Percentiles rank a stretch among this genome's conserved stretches.
Conservation (phyloP, 2,888 invertebrate species). For the Laspeyria flexula region DNA sequence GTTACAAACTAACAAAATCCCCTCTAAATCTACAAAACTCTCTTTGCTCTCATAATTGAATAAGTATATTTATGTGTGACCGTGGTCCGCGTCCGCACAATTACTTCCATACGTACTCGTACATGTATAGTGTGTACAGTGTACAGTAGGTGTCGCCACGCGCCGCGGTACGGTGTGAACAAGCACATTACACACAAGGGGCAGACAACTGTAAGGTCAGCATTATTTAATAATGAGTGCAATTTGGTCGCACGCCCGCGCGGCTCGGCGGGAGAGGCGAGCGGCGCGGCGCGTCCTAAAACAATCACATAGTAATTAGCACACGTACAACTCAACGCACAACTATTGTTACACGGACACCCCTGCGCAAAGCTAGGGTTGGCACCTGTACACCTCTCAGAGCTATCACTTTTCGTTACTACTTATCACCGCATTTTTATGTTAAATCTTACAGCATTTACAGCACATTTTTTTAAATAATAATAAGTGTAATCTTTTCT, state of each 20-base stretch:
- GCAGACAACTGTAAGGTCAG: constrained; percentile 32
- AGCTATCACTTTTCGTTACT: too few species aligned
- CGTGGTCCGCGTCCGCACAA: neutral
- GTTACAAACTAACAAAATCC: neutral
- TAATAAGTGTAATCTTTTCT: too few species aligned
- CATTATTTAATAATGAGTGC: constrained; percentile 39
- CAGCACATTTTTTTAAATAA: neutral
- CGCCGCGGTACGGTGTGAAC: neutral
- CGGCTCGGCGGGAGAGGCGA: neutral
- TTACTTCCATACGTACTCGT: neutral
- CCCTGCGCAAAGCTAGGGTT: constrained; percentile 1
- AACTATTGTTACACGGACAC: constrained; percentile 16
- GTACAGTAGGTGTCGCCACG: neutral
- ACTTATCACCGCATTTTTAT: too few species aligned
- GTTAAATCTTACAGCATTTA: too few species aligned
- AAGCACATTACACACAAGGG: constrained; percentile 20
- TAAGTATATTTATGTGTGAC: constrained; percentile 1
- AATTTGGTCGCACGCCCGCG: constrained; percentile 18
- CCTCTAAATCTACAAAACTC: neutral
- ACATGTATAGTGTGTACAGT: too few species aligned
- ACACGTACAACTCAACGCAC: constrained; percentile 22
- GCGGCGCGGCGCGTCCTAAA: constrained; percentile 6
- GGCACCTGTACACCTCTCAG: neutral
- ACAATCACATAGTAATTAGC: constrained; percentile 45
- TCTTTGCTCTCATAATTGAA: neutral